These are phyloP conservation scores for Heteractis magnifica DNA, from an alignment of 92 coral and sea anemone genomes.

Conservation along the genomic window DNA sequence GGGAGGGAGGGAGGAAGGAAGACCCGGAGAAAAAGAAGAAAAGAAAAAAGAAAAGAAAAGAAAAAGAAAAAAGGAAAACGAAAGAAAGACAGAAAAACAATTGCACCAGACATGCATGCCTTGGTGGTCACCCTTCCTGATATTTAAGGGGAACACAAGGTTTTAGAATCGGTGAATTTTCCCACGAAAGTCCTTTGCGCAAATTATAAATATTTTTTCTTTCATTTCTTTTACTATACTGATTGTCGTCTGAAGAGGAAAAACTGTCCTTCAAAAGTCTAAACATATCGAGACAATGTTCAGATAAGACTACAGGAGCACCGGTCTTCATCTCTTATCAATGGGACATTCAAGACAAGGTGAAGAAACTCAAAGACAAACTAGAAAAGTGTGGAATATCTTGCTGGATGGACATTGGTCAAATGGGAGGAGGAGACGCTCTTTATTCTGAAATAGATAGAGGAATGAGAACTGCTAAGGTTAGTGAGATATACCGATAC, in stretches of 20 bases:
- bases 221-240: too few species aligned
- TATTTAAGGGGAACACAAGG: too few species aligned
- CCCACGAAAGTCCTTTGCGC: too few species aligned
- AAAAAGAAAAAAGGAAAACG: too few species aligned
- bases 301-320: conserved; percentile 1
- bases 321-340: conserved; percentile 86
- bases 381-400: conserved; percentile 63
- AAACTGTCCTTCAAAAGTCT: not conserved
- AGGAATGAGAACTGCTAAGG: conserved; percentile 82
- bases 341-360: conserved; percentile 85
- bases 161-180: too few species aligned
- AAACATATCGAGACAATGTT: not conserved
- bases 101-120: too few species aligned
- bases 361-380: conserved; percentile 41
- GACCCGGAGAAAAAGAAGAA: too few species aligned
- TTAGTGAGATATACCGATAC: too few species aligned
- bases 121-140: too few species aligned
- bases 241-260: not conserved
- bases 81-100: too few species aligned
- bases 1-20: too few species aligned
- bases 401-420: conserved; percentile 91
- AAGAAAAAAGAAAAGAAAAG: too few species aligned
- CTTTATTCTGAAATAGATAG: conserved; percentile 74
- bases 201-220: not conserved
- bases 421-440: conserved; percentile 93